phyloP scores from a whole-genome alignment of 2,888 invertebrate species.

The Dicyrtoma fusca region DNA sequence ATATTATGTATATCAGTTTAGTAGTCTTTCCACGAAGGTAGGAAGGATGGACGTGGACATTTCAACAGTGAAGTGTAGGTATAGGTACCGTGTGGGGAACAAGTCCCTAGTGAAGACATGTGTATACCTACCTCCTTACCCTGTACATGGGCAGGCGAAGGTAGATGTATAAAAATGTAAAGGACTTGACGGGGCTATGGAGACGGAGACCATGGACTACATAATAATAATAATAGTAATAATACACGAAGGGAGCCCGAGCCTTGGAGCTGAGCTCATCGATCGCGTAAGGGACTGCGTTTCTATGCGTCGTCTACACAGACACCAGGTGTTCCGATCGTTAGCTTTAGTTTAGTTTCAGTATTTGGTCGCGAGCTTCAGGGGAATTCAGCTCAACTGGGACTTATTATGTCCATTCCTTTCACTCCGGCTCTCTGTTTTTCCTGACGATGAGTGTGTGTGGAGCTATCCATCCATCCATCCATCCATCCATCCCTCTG shows the following conservation, averaged over 20 bases:
- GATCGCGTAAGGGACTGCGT: constrained; percentile 14
- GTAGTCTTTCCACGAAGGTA: no score
- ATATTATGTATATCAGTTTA: no score
- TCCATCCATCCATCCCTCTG: no score
- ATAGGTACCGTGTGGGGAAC: constrained; percentile 11
- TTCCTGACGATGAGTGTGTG: not conserved
- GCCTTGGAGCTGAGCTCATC: constrained; percentile 19
- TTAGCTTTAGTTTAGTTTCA: not conserved
- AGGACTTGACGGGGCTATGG: not conserved
- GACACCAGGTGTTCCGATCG: constrained; percentile 29
- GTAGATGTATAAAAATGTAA: constrained; percentile 1
- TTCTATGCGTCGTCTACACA: constrained; percentile 12
- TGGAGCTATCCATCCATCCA: no score
- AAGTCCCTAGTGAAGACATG: no score
- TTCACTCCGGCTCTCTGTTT: no score
- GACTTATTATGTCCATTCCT: no score
- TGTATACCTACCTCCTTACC: no score
- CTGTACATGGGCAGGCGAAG: not conserved
- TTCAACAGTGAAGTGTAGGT: not conserved
- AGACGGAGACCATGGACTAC: constrained; percentile 1
- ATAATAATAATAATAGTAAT: no score
- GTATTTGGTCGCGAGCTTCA: constrained; percentile 11
- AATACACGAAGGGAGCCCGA: not conserved
- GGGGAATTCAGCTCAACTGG: constrained; percentile 29
- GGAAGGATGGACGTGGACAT: no score